A percentile compares a stretch with the other conserved stretches of the same genome.
Conservation (phyloP, 2,797 vertebrate genomes). For the Semotilus atromaculatus region DNA sequence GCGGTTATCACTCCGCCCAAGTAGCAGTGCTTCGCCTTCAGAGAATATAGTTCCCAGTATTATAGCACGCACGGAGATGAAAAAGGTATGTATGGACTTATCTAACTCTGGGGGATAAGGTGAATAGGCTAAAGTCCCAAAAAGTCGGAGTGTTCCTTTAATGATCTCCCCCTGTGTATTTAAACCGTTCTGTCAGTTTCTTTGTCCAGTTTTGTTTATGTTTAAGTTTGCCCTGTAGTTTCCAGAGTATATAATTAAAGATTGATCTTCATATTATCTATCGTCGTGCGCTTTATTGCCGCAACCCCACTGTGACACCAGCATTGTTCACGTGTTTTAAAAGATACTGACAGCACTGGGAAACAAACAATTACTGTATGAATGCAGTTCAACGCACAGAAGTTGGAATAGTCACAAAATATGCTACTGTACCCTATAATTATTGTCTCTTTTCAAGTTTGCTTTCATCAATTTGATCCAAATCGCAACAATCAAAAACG, state of each 20-base stretch:
- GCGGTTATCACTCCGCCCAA: too few relatives aligned
- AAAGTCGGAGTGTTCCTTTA: too few relatives aligned
- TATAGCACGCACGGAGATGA: too few relatives aligned
- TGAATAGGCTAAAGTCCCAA: too few relatives aligned
- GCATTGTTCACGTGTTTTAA: background rate
- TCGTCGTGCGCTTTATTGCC: background rate
- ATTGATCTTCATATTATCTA: background rate
- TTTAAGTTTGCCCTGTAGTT: too few relatives aligned
- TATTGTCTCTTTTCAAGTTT: background rate
- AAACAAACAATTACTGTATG: conserved; percentile 1
- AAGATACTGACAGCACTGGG: background rate
- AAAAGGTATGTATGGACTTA: too few relatives aligned
- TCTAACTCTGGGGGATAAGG: too few relatives aligned
- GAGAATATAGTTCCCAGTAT: too few relatives aligned
- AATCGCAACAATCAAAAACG: background rate
- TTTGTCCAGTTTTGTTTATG: background rate
- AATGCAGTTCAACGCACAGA: background rate
- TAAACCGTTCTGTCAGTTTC: background rate
- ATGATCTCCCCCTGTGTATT: background rate
- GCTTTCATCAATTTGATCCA: background rate
- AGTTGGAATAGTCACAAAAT: background rate
- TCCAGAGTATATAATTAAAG: background rate
- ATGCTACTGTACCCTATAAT: background rate
- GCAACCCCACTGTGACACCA: background rate
- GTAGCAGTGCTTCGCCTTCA: too few relatives aligned